Evolutionary conservation across 2,797 vertebrate genomes (phyloP).

Genomic region (Phalloptychus januarius): DNA sequence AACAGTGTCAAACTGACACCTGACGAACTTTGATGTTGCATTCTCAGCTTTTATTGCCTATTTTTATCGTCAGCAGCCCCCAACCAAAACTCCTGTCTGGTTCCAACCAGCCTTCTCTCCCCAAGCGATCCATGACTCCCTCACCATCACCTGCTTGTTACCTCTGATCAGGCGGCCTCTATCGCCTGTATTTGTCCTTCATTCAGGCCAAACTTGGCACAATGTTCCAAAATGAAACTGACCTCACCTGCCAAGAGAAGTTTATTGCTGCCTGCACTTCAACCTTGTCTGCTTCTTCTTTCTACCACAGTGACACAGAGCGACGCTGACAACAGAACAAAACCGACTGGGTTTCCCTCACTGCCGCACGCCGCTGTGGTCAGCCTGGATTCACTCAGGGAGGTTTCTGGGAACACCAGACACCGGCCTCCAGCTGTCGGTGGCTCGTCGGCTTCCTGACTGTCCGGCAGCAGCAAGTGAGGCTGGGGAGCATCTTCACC

Average conservation of each 20-base stretch:
- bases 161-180: neutral
- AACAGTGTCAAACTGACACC: conserved; percentile 20
- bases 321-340: neutral
- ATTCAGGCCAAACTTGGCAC: neutral
- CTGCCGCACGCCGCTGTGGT: neutral
- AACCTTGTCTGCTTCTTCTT: neutral
- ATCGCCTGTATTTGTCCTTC: neutral
- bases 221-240: neutral
- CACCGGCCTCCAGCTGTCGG: neutral
- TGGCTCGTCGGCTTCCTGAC: neutral
- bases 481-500: too few species aligned
- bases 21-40: neutral
- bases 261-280: neutral
- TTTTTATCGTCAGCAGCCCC: neutral
- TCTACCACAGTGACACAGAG: neutral
- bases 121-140: too few species aligned
- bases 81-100: too few species aligned
- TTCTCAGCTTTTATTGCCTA: neutral
- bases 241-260: neutral
- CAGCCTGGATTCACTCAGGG: neutral
- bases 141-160: neutral
- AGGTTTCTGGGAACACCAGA: too few species aligned
- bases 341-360: neutral
- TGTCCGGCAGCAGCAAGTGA: too few species aligned
- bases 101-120: too few species aligned